phyloP scores from a whole-genome alignment of 2,888 invertebrate genomes.

The Ochropacha duplaris region DNA sequence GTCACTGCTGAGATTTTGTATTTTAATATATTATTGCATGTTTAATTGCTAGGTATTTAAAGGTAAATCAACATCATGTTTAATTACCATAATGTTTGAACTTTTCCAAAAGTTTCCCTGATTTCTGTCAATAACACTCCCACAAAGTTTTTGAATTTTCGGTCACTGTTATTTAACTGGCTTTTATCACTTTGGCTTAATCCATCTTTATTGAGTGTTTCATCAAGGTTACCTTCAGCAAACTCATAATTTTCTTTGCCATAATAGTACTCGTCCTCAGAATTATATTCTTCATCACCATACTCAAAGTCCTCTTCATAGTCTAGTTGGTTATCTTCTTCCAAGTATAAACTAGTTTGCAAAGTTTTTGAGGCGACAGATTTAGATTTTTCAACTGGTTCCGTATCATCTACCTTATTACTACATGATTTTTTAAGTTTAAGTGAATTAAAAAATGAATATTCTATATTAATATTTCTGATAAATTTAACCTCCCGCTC shows the following conservation, averaged over 20 bases:
- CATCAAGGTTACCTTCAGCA: constrained; percentile 1
- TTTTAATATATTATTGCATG: not conserved
- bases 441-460: constrained; percentile 23
- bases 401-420: not conserved
- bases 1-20: too few relatives aligned
- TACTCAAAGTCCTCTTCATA: constrained; percentile 22
- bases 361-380: not conserved
- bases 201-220: constrained; percentile 8
- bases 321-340: constrained; percentile 27
- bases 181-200: constrained; percentile 1
- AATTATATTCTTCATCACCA: constrained; percentile 14
- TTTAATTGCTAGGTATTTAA: constrained; percentile 56
- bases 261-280: constrained; percentile 3
- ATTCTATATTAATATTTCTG: constrained; percentile 17
- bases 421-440: constrained; percentile 20
- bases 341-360: constrained; percentile 7
- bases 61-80: not conserved
- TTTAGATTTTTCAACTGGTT: not conserved
- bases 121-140: constrained; percentile 37
- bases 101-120: constrained; percentile 31
- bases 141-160: constrained; percentile 35
- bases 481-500: constrained; percentile 11
- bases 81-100: constrained; percentile 51
- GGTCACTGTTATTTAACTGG: constrained; percentile 10
- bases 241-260: not conserved